phyloP scores from a whole-genome alignment of 1,140 invertebrate genomes.

The Lanistes nyassanus region DNA sequence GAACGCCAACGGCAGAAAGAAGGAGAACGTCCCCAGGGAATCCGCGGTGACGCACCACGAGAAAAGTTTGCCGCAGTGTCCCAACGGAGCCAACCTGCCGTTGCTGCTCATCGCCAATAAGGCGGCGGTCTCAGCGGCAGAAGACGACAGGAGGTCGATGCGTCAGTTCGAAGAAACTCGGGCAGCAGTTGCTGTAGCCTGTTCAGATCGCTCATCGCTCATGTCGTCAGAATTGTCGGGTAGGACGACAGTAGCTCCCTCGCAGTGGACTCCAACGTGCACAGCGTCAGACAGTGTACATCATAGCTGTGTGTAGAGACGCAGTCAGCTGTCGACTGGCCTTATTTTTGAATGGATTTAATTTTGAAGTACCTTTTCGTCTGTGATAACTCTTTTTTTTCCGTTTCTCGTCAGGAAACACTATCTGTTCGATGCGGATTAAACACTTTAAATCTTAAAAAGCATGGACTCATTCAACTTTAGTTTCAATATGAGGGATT shows the following conservation, averaged over 20 bases:
- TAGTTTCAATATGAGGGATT: too few relatives aligned
- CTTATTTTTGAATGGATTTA: too few relatives aligned
- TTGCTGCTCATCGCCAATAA: conserved; percentile 5
- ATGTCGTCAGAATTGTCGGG: background rate
- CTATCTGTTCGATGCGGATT: too few relatives aligned
- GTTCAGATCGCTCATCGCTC: background rate
- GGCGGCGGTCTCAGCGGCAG: background rate
- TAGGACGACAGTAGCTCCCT: background rate
- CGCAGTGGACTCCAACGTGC: conserved; percentile 3
- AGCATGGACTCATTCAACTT: too few relatives aligned
- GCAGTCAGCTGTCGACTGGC: too few relatives aligned
- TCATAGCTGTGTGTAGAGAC: too few relatives aligned
- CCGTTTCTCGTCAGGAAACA: too few relatives aligned
- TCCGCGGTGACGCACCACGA: background rate
- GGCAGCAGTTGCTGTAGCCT: background rate
- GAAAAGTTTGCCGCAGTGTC: background rate
- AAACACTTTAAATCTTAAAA: too few relatives aligned
- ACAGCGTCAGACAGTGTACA: too few relatives aligned
- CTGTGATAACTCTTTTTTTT: too few relatives aligned
- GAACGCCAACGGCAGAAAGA: background rate
- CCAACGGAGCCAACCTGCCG: background rate
- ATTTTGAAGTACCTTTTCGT: too few relatives aligned
- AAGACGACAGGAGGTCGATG: background rate
- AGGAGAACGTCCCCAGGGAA: background rate
- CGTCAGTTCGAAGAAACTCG: background rate